Evolutionary conservation across 2,797 vertebrate genomes (phyloP).

Genomic region (Bothrops alternatus): DNA sequence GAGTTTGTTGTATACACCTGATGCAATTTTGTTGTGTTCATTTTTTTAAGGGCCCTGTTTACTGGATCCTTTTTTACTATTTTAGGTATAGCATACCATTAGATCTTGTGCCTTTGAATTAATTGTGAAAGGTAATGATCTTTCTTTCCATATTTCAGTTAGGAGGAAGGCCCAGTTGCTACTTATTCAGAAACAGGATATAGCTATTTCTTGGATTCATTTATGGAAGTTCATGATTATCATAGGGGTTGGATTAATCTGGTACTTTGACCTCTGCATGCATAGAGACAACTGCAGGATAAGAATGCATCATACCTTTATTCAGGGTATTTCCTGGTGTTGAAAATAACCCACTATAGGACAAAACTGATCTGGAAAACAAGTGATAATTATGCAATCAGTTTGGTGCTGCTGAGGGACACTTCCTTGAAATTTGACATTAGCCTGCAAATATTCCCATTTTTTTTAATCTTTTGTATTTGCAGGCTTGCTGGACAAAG

Average conservation of each 20-base stretch:
- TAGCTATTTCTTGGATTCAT: not conserved
- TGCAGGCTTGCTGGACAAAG: constrained; percentile 30
- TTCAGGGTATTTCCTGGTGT: not conserved
- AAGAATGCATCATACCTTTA: not conserved
- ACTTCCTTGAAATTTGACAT: not conserved
- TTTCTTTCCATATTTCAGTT: not conserved
- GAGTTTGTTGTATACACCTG: not conserved
- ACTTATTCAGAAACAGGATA: not conserved
- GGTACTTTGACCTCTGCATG: not conserved
- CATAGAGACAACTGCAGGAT: not conserved
- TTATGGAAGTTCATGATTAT: not conserved
- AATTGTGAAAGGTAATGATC: not conserved
- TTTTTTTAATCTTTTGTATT: not conserved
- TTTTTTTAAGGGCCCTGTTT: not conserved
- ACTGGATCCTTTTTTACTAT: not conserved
- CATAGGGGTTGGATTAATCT: not conserved
- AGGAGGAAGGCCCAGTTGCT: not conserved
- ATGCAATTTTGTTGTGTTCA: not conserved
- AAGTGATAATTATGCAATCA: not conserved
- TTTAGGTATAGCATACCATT: not conserved
- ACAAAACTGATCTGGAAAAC: not conserved
- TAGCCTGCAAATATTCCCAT: not conserved
- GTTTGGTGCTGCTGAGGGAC: not conserved
- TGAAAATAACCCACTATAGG: not conserved
- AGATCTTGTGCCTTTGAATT: not conserved